A percentile compares a stretch with the other conserved stretches of the same genome.
These are phyloP conservation scores for Phalanger gymnotis DNA, from an alignment of 2,797 vertebrate species.

Conservation along the genomic window DNA sequence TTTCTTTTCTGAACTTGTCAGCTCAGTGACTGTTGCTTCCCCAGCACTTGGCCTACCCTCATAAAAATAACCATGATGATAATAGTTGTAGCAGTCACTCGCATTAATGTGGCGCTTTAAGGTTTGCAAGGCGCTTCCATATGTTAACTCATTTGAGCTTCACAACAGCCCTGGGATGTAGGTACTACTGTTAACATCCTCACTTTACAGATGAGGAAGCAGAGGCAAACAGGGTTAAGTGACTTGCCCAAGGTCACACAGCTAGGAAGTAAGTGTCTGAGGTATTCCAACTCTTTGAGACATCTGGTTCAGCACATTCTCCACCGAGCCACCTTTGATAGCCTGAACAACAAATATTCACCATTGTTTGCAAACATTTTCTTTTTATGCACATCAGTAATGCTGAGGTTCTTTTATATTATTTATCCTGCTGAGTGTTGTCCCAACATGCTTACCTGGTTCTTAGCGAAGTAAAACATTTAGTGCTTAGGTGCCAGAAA, in stretches of 20 bases:
- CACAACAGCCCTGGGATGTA: neutral
- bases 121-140: neutral
- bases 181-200: neutral
- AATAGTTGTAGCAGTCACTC: neutral
- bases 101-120: neutral
- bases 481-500: neutral
- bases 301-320: neutral
- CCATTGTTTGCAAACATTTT: neutral
- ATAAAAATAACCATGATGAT: neutral
- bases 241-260: neutral
- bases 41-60: neutral
- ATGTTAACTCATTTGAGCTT: neutral
- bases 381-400: neutral
- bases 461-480: neutral
- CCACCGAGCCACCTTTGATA: too few relatives aligned
- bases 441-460: neutral
- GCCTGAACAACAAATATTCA: neutral
- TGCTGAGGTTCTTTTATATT: neutral
- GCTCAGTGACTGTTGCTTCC: neutral
- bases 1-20: neutral
- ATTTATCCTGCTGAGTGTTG: neutral
- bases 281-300: neutral
- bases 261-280: neutral
- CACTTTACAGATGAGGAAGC: neutral
- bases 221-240: neutral